Evolutionary conservation across 1,140 invertebrate genomes (phyloP).

Genomic region (Drosophila persimilis): DNA sequence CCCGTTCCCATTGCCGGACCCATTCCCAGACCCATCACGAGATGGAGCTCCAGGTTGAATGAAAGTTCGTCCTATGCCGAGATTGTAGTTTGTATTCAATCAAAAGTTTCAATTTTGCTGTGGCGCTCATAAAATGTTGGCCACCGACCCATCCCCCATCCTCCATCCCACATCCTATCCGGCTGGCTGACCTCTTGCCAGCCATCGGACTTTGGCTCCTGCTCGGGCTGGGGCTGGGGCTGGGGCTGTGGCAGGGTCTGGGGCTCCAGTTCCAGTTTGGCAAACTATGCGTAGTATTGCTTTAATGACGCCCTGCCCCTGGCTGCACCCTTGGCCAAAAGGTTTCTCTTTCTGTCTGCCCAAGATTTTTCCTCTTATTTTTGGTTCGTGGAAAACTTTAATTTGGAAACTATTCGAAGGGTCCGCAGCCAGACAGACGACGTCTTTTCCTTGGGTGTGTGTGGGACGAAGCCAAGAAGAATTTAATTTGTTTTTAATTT

Average conservation of each 20-base stretch:
- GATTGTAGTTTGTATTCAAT: slow-evolving; percentile 80
- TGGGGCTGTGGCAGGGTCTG: background rate
- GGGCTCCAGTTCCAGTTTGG: slow-evolving; percentile 38
- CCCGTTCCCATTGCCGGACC: background rate
- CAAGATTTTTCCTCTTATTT: slow-evolving; percentile 22
- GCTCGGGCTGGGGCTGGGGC: no score
- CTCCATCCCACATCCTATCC: background rate
- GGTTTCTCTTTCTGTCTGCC: slow-evolving; percentile 23
- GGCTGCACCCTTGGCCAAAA: slow-evolving; percentile 20
- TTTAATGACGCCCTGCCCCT: slow-evolving; percentile 60
- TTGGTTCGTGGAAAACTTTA: slow-evolving; percentile 53
- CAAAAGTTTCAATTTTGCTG: slow-evolving; percentile 79
- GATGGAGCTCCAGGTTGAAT: slow-evolving; percentile 30
- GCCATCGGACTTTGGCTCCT: slow-evolving; percentile 16
- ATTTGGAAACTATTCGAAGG: slow-evolving; percentile 67
- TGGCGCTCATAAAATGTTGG: slow-evolving; percentile 55
- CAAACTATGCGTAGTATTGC: slow-evolving; percentile 71
- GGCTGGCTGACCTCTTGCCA: slow-evolving; percentile 38
- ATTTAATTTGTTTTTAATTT: slow-evolving; percentile 80
- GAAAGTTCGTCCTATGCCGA: slow-evolving; percentile 53
- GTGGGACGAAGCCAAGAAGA: slow-evolving; percentile 55
- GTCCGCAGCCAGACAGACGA: slow-evolving; percentile 13
- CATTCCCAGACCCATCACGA: slow-evolving; percentile 19
- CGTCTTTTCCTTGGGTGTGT: slow-evolving; percentile 39
- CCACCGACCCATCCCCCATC: background rate